phyloP scores from a whole-genome alignment of 1,140 invertebrate genomes.

The Diuraphis noxia region DNA sequence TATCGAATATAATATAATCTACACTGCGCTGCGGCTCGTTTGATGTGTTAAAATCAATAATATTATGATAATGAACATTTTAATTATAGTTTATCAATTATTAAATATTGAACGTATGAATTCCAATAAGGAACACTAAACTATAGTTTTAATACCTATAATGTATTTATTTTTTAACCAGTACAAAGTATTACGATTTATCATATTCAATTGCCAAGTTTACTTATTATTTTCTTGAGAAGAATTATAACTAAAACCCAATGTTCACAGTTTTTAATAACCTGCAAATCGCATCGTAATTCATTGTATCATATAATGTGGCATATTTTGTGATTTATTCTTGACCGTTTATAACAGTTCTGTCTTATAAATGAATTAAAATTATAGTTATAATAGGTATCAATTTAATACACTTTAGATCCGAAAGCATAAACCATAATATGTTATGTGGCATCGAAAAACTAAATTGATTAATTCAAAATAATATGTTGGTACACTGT shows the following conservation, averaged over 20 bases:
- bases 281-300: background rate
- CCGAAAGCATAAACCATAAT: background rate
- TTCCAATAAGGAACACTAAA: background rate
- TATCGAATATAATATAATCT: background rate
- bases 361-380: background rate
- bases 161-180: background rate
- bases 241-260: background rate
- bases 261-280: background rate
- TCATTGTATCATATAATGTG: background rate
- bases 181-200: background rate
- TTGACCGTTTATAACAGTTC: background rate
- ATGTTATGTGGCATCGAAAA: background rate
- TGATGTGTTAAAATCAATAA: background rate
- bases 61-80: background rate
- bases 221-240: background rate
- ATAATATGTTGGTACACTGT: background rate
- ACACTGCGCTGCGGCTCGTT: background rate
- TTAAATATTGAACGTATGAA: background rate
- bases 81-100: background rate
- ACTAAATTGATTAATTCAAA: background rate
- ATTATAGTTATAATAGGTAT: background rate
- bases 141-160: too few species aligned
- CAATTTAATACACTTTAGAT: background rate
- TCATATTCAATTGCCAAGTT: background rate
- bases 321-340: background rate